A percentile compares a stretch with the other conserved stretches of the same genome.
Evolutionary conservation across 2,113 vertebrate species (phyloP).

Genomic region (Coracopsis vasa): DNA sequence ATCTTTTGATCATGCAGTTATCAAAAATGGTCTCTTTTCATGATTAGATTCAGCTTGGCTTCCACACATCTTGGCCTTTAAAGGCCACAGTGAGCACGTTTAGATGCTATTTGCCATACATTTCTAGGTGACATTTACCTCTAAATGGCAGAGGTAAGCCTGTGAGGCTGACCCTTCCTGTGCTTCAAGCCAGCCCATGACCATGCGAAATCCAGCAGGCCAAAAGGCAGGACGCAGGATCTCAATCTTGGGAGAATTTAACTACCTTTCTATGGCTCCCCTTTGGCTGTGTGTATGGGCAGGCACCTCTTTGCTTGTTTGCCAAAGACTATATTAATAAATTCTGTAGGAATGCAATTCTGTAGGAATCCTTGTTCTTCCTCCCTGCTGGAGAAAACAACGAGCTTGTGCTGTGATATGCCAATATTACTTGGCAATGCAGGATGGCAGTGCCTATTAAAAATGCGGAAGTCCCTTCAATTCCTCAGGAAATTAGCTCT

Average conservation of each 20-base stretch:
- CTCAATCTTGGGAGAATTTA: not conserved
- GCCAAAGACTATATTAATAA: not conserved
- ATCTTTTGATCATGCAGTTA: not conserved
- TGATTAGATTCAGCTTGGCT: not conserved
- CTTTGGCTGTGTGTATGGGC: not conserved
- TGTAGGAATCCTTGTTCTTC: not conserved
- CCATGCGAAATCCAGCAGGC: not conserved
- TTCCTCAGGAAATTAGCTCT: not conserved
- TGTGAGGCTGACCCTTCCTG: not conserved
- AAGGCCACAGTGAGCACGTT: not conserved
- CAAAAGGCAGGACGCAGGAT: not conserved
- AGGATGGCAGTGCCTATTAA: not conserved
- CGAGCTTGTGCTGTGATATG: accelerated
- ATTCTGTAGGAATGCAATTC: not conserved
- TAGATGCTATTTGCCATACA: not conserved
- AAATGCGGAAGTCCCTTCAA: not conserved
- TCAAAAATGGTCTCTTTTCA: not conserved
- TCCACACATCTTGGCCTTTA: not conserved
- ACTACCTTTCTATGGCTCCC: not conserved
- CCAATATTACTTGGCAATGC: not conserved
- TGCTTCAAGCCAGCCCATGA: not conserved
- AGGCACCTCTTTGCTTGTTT: not conserved
- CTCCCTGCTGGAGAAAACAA: not conserved
- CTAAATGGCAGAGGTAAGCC: not conserved
- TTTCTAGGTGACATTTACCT: not conserved